These are phyloP conservation scores for Vesta saturnalis DNA, from an alignment of 2,888 invertebrate genomes.

Conservation along the genomic window DNA sequence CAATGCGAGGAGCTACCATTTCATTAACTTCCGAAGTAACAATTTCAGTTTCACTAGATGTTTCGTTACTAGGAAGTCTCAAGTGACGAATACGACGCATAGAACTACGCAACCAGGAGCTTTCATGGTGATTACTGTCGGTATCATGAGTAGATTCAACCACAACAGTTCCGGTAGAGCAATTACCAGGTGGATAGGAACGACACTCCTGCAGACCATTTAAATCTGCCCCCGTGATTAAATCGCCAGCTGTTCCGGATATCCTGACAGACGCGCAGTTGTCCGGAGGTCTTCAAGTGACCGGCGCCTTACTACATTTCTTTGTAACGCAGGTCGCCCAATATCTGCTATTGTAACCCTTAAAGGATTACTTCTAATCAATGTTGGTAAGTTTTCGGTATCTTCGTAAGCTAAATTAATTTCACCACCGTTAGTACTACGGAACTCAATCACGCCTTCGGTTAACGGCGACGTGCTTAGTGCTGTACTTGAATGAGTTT, in stretches of 20 bases:
- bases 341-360: slow-evolving; percentile 41
- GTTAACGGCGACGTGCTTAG: background rate
- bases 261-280: slow-evolving; percentile 43
- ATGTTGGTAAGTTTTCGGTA: slow-evolving; percentile 29
- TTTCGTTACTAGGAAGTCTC: slow-evolving; percentile 59
- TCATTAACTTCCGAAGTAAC: slow-evolving; percentile 22
- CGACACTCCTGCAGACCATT: slow-evolving; percentile 56
- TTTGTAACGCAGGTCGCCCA: slow-evolving; percentile 36
- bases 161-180: slow-evolving; percentile 56
- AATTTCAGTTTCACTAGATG: slow-evolving; percentile 23
- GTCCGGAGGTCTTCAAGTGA: slow-evolving; percentile 20
- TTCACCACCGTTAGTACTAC: slow-evolving; percentile 12
- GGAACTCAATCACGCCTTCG: slow-evolving; percentile 14
- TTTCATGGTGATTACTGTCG: slow-evolving; percentile 42
- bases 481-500: background rate
- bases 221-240: slow-evolving; percentile 57
- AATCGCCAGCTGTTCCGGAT: slow-evolving; percentile 49
- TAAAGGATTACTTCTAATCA: slow-evolving; percentile 39
- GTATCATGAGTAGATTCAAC: slow-evolving; percentile 46
- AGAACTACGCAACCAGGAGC: slow-evolving; percentile 66
- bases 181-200: slow-evolving; percentile 53
- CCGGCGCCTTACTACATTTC: slow-evolving; percentile 16
- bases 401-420: slow-evolving; percentile 36
- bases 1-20: slow-evolving; percentile 21
- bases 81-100: slow-evolving; percentile 67